Conservation (phyloP, 2,113 vertebrate genomes). For the Merops nubicus region DNA sequence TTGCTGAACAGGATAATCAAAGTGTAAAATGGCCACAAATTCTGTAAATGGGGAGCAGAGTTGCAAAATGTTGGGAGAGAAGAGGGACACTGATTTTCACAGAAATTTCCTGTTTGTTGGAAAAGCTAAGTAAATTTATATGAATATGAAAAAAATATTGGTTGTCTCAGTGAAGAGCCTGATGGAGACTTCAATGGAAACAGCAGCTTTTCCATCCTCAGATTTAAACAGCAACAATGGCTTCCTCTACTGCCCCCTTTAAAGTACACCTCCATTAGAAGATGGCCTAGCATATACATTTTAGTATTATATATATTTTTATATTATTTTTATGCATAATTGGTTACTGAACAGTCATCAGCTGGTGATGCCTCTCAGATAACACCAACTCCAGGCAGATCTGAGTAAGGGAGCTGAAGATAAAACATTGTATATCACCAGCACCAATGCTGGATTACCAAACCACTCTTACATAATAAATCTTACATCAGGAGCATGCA, state of each 20-base stretch:
- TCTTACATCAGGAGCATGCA: not conserved
- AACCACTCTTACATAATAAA: slow-evolving; percentile 26
- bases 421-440: not conserved
- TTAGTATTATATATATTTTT: not conserved
- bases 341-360: not conserved
- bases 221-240: not conserved
- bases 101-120: not conserved
- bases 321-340: not conserved
- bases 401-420: not conserved
- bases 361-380: not conserved
- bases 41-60: not conserved
- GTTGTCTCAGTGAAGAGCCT: not conserved
- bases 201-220: not conserved
- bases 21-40: not conserved
- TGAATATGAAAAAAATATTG: not conserved
- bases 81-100: not conserved
- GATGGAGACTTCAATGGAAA: not conserved
- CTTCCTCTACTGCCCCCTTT: not conserved
- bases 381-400: not conserved
- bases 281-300: not conserved
- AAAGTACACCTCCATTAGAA: not conserved
- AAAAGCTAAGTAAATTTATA: not conserved
- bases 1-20: not conserved
- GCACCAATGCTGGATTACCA: not conserved
- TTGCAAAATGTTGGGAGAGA: not conserved